phyloP scores from a whole-genome alignment of 2,113 vertebrate genomes.

The Shinisaurus crocodilurus region DNA sequence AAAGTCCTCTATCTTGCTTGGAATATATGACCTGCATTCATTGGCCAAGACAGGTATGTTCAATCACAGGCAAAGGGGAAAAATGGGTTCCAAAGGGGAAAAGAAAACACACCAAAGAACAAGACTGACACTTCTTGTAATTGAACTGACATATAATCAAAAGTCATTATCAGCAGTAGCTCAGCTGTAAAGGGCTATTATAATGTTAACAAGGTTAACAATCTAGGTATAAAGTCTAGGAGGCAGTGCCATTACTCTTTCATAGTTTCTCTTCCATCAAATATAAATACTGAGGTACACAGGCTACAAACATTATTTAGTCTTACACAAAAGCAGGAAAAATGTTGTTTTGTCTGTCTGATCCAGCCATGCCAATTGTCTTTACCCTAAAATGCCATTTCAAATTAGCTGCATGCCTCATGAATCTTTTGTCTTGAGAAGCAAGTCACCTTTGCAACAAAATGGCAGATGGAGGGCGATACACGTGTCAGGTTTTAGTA shows the following conservation, averaged over 20 bases:
- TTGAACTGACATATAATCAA: conserved; percentile 55
- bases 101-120: conserved; percentile 42
- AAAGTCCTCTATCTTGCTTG: conserved; percentile 5
- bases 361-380: not conserved
- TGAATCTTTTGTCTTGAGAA: not conserved
- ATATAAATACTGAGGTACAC: conserved; percentile 4
- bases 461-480: not conserved
- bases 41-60: conserved; percentile 12
- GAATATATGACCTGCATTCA: conserved; percentile 15
- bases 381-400: not conserved
- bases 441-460: not conserved
- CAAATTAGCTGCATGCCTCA: not conserved
- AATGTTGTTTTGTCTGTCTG: not conserved
- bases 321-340: not conserved
- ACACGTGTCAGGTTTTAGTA: too few relatives aligned
- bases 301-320: not conserved
- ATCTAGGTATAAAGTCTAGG: conserved; percentile 18
- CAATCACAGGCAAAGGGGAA: conserved; percentile 29
- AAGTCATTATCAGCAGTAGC: conserved; percentile 44
- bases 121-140: conserved; percentile 44
- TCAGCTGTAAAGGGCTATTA: conserved; percentile 46
- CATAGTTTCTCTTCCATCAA: conserved; percentile 20
- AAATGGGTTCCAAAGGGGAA: conserved; percentile 27
- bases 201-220: conserved; percentile 57
- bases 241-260: conserved; percentile 16